Evolutionary conservation across 2,797 vertebrate genomes (phyloP).

Genomic region (Discoglossus pictus): DNA sequence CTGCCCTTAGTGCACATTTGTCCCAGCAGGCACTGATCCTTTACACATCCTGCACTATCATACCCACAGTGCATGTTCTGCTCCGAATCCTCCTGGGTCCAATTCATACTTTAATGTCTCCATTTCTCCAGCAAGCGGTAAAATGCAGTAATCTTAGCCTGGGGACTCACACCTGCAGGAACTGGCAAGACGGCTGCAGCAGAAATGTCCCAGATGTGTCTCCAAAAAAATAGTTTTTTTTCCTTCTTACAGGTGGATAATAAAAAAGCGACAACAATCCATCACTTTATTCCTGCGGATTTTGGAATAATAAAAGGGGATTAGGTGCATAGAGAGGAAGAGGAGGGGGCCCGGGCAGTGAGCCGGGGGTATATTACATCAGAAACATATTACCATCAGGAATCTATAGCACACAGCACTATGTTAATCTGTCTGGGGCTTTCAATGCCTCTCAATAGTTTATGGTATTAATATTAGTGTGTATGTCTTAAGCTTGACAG

Average conservation of each 20-base stretch:
- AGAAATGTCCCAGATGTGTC: slow-evolving; percentile 18
- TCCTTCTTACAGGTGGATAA: slow-evolving; percentile 19
- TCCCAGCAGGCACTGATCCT: too few species aligned
- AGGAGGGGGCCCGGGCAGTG: background rate
- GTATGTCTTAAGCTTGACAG: too few species aligned
- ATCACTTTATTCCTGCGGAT: slow-evolving; percentile 16
- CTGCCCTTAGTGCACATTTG: too few species aligned
- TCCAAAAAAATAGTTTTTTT: background rate
- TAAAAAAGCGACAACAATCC: slow-evolving; percentile 9
- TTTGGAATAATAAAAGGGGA: slow-evolving; percentile 16
- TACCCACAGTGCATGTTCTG: background rate
- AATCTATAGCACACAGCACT: background rate
- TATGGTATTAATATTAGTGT: too few species aligned
- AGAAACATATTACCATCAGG: slow-evolving; percentile 1
- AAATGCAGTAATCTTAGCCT: slow-evolving; percentile 22
- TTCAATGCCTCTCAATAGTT: too few species aligned
- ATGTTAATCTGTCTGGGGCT: background rate
- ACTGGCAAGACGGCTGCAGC: slow-evolving; percentile 19
- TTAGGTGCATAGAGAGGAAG: slow-evolving; percentile 11
- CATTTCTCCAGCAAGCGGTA: slow-evolving; percentile 20
- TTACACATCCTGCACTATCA: too few species aligned
- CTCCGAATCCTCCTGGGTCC: slow-evolving; percentile 1
- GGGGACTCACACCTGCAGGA: slow-evolving; percentile 30
- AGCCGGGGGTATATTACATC: background rate
- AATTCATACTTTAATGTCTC: slow-evolving; percentile 19